These are phyloP conservation scores for Caerostris darwini DNA, from an alignment of 1,140 invertebrate genomes.

Conservation along the genomic window DNA sequence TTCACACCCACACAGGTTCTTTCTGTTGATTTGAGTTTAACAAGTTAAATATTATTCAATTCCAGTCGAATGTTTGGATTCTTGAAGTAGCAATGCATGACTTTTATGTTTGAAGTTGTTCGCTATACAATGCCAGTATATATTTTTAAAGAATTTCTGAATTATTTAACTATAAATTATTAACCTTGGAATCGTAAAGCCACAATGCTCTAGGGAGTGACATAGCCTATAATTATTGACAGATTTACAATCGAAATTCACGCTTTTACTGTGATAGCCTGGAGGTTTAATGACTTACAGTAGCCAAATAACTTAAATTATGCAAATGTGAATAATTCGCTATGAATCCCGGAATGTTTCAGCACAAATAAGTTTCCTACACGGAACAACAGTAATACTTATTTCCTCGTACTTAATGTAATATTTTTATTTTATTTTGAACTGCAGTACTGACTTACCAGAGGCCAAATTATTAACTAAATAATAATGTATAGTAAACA, in stretches of 20 bases:
- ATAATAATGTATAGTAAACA: no score
- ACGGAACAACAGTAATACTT: no score
- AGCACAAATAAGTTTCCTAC: no score
- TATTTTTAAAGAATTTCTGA: neutral
- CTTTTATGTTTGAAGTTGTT: neutral
- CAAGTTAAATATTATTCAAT: no score
- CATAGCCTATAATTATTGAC: neutral
- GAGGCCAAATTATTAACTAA: no score
- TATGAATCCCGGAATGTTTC: neutral
- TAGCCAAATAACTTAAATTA: constrained; percentile 83
- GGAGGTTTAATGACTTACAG: constrained; percentile 81
- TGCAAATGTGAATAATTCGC: constrained; percentile 77
- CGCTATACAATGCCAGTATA: neutral
- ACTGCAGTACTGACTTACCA: no score
- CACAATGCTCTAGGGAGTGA: neutral
- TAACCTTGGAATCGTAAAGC: neutral
- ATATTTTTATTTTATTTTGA: no score
- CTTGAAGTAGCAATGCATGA: neutral
- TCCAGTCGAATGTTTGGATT: no score
- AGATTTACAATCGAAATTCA: constrained; percentile 30
- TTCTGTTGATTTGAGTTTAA: neutral
- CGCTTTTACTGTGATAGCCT: neutral
- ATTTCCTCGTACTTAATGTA: no score
- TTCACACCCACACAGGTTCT: constrained; percentile 36
- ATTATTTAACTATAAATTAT: neutral